These are phyloP conservation scores for Leptinotarsa lineolata DNA, from an alignment of 1,140 invertebrate species.

Conservation along the genomic window DNA sequence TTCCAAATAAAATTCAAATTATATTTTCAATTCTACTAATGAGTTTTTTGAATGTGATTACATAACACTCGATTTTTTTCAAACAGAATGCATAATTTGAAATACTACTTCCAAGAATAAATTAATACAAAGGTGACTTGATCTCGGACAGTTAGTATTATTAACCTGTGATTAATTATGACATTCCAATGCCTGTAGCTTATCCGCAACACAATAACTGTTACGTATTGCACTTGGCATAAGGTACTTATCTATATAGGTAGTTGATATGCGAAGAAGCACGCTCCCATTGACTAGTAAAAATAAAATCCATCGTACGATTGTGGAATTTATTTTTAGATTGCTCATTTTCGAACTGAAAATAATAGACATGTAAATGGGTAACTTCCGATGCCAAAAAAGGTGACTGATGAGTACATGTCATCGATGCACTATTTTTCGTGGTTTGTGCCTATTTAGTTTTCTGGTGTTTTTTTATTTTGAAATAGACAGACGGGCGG, in stretches of 20 bases:
- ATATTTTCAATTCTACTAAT: too few species aligned
- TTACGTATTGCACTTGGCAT: not conserved
- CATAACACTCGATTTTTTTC: too few species aligned
- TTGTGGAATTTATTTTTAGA: constrained; percentile 8
- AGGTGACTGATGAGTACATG: not conserved
- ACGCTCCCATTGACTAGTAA: not conserved
- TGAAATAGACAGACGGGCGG: too few species aligned
- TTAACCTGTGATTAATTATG: too few species aligned
- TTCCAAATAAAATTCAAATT: too few species aligned
- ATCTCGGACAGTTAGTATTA: too few species aligned
- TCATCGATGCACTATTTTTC: not conserved
- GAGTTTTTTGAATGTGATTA: too few species aligned
- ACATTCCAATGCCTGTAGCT: too few species aligned
- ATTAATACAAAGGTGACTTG: too few species aligned
- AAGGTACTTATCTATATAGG: not conserved
- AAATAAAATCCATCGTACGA: not conserved
- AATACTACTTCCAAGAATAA: too few species aligned
- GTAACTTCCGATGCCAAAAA: constrained; percentile 4
- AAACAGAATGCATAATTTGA: too few species aligned
- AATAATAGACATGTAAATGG: not conserved
- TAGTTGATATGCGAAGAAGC: constrained; percentile 1
- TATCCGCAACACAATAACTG: not conserved
- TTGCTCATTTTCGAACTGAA: not conserved
- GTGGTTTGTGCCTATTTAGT: not conserved
- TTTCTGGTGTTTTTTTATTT: not conserved